Conservation (phyloP, 2,797 vertebrate species). For the Loriculus beryllinus region DNA sequence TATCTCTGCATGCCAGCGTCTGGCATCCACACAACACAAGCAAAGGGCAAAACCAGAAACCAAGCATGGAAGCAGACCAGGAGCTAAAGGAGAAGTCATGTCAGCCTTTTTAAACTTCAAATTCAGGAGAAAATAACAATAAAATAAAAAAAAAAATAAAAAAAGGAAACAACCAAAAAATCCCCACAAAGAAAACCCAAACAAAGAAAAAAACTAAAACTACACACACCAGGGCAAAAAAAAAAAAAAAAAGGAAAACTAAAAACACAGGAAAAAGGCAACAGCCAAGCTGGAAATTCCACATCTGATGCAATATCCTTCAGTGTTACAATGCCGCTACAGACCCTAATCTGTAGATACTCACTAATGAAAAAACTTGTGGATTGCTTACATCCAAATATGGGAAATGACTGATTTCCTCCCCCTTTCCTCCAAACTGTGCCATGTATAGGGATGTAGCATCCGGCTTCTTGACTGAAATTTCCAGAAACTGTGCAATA, state of each 20-base stretch:
- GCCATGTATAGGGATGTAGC: neutral
- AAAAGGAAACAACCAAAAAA: neutral
- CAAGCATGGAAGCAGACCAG: neutral
- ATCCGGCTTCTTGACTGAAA: neutral
- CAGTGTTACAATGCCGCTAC: neutral
- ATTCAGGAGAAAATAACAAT: neutral
- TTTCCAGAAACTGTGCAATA: neutral
- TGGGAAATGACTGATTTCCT: slow-evolving; percentile 29
- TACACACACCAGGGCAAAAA: neutral
- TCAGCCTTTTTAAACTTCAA: neutral
- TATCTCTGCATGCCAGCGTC: neutral
- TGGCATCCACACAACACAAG: neutral
- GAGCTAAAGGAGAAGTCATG: neutral
- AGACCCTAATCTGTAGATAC: neutral
- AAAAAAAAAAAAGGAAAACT: neutral
- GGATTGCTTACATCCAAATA: neutral
- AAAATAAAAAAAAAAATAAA: neutral
- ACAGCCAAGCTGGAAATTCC: neutral
- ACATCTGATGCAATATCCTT: slow-evolving; percentile 18
- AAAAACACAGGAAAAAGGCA: neutral
- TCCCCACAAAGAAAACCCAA: neutral
- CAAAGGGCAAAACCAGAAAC: neutral
- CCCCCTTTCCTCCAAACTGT: neutral
- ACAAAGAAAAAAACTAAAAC: neutral
- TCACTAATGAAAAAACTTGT: neutral